Base-by-base conservation (phyloP, 2,113 vertebrate species). In the Sceloporus undulatus region DNA sequence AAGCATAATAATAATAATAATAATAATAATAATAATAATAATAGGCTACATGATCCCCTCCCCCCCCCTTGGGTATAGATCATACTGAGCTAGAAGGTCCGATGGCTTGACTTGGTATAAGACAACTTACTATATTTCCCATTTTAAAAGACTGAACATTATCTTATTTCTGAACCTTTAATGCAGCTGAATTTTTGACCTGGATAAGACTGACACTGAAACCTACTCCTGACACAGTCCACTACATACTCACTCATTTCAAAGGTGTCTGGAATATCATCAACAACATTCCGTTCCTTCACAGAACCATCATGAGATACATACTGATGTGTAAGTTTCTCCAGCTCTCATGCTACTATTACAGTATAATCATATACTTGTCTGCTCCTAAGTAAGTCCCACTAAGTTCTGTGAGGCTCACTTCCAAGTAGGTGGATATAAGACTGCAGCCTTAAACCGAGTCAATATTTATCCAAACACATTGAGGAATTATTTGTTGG, bases 161-260 rank as follows among this genome's bases (percentile, higher is more conserved):
- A 42, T 62, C 27, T 34, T 34, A 34, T 11, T 73, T 73, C 9
- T 29, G 23, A 73, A 73, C 3, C 11, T 25, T 73, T 11, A 79
- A 88, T 29, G 21, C 97, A 99, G 99, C 98, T 48, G 98, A 99
- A 91, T 96, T 99, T 91, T 94, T 98, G 93, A 99, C 98, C 0
- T 97, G 97, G 97, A 59, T 99, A 82, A 98, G 92, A 92, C 1
- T 98, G 0, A 81, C 93, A 0, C 78, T 99, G 94, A 99, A 99
- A 87, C 99, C 99, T 0, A 93, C 97, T 0, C 99, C 99, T 0
- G 97, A 98, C 92, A 98, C 98, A 0, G 96, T 99, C 38, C 99
- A 99, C 92, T 98, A 99, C 91, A 97, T 99, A 87, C 98, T 99
- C 52, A 98, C 99, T 3, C 98, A 99, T 92, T 99, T 98, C 94